These are phyloP conservation scores for Pristionchus arcanus DNA, from an alignment of 2,888 invertebrate genomes.

Conservation along the genomic window DNA sequence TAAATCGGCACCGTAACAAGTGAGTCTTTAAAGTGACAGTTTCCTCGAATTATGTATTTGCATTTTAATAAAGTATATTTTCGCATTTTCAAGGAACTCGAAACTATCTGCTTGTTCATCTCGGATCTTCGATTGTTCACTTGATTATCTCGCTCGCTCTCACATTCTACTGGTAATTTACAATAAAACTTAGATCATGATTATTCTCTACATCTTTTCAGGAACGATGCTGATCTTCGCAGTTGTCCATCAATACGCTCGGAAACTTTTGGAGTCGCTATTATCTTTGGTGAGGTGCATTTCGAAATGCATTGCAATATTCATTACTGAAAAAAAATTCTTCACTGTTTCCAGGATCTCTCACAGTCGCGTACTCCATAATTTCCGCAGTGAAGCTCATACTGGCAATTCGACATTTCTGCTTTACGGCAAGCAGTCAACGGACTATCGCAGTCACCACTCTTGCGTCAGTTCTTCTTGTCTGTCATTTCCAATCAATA, in stretches of 20 bases:
- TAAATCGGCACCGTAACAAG: not conserved
- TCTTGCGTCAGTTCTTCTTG: not conserved
- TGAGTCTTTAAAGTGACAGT: too few species aligned
- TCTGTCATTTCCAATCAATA: not conserved
- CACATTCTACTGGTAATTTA: conserved; percentile 30
- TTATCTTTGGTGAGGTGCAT: not conserved
- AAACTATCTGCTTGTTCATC: not conserved
- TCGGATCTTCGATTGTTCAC: not conserved
- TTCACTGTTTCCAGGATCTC: not conserved
- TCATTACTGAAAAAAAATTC: too few species aligned
- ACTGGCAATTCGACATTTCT: not conserved
- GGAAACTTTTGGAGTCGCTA: not conserved
- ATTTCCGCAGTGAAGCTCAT: not conserved
- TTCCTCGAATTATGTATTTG: too few species aligned
- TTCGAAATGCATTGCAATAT: not conserved
- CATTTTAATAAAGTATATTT: too few species aligned
- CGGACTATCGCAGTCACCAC: not conserved
- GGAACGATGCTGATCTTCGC: not conserved
- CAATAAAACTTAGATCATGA: too few species aligned
- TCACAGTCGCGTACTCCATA: not conserved
- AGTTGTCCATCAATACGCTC: not conserved
- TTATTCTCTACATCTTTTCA: not conserved
- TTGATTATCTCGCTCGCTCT: not conserved
- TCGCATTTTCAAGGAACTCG: not conserved
- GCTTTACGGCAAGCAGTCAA: not conserved